Evolutionary conservation across 2,797 vertebrate genomes (phyloP).

Genomic region (Todus mexicanus): DNA sequence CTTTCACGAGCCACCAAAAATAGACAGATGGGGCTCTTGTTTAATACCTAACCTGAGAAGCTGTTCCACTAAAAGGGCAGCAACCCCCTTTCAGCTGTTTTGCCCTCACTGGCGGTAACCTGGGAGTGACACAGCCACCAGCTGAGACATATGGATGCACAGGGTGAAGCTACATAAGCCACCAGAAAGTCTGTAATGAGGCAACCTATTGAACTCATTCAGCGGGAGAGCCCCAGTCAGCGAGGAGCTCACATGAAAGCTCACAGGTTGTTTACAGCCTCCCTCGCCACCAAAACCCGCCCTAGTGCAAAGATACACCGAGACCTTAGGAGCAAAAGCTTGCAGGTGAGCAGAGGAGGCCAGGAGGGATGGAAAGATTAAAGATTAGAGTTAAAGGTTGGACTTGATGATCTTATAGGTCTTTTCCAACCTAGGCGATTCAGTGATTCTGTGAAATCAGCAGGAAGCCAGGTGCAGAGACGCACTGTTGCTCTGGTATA

Average conservation of each 20-base stretch:
- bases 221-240: background rate
- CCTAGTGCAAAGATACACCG: background rate
- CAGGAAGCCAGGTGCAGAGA: background rate
- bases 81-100: constrained; percentile 42
- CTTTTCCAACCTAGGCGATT: too few relatives aligned
- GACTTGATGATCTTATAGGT: too few relatives aligned
- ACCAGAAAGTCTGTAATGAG: background rate
- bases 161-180: constrained; percentile 22
- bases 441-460: too few relatives aligned
- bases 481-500: background rate
- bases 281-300: background rate
- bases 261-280: background rate
- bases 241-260: background rate
- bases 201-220: constrained; percentile 16
- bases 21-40: constrained; percentile 60
- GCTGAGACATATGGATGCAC: constrained; percentile 50
- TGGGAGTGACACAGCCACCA: constrained; percentile 17
- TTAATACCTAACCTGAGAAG: constrained; percentile 51
- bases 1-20: background rate
- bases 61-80: constrained; percentile 50
- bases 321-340: background rate
- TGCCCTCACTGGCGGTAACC: background rate
- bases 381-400: too few relatives aligned
- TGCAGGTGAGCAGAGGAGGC: background rate
- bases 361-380: background rate